Conservation (phyloP, 2,113 vertebrate genomes). For the Coryphaenoides rupestris region DNA sequence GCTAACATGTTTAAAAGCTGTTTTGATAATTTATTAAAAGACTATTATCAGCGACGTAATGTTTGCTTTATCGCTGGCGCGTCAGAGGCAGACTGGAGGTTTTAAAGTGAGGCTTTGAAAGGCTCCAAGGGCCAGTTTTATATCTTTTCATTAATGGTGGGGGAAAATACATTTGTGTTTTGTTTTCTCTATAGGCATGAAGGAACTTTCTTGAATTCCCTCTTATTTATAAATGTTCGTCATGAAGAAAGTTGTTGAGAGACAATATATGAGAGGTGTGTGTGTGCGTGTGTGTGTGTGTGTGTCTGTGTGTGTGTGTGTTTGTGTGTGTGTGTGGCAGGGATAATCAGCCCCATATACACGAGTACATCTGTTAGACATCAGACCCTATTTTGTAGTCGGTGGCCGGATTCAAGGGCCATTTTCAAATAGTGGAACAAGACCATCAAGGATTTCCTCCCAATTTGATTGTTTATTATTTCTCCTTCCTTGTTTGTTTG, state of each 20-base stretch:
- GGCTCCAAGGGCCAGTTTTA: slow-evolving; percentile 41
- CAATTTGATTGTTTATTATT: slow-evolving; percentile 58
- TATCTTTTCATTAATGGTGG: slow-evolving; percentile 51
- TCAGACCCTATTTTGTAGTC: slow-evolving; percentile 34
- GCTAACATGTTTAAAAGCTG: slow-evolving; percentile 21
- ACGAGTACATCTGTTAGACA: slow-evolving; percentile 38
- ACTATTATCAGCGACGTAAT: slow-evolving; percentile 49
- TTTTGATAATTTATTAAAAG: slow-evolving; percentile 57
- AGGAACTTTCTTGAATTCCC: slow-evolving; percentile 21
- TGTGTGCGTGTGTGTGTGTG: too few relatives aligned
- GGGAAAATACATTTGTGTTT: slow-evolving; percentile 25
- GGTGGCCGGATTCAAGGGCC: slow-evolving; percentile 1
- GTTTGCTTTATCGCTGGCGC: slow-evolving; percentile 34
- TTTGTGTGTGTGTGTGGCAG: background rate
- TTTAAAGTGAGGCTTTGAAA: slow-evolving; percentile 12
- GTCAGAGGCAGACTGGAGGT: slow-evolving; percentile 36
- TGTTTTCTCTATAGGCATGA: slow-evolving; percentile 11
- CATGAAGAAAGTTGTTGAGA: background rate
- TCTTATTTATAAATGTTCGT: slow-evolving; percentile 6
- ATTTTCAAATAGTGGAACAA: slow-evolving; percentile 49
- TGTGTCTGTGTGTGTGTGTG: background rate
- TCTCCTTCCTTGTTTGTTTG: slow-evolving; percentile 20
- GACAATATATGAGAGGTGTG: too few relatives aligned
- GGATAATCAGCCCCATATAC: background rate
- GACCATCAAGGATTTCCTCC: slow-evolving; percentile 51